Evolutionary conservation across 2,888 invertebrate species (phyloP).

Genomic region (Marronus borbonicus): DNA sequence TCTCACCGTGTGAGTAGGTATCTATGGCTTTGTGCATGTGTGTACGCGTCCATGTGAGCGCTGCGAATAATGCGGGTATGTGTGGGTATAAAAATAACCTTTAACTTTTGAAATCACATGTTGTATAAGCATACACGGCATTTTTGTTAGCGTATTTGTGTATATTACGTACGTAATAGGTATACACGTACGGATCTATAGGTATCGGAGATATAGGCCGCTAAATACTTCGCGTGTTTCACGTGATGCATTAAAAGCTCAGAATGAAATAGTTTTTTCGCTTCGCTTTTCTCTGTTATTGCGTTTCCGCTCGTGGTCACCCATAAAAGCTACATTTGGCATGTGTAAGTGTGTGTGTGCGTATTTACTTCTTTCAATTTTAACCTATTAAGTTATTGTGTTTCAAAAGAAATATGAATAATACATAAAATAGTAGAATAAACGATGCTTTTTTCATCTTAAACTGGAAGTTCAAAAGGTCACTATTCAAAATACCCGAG

Average conservation of each 20-base stretch:
- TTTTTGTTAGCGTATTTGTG: constrained; percentile 35
- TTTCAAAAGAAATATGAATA: no score
- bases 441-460: no score
- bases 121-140: constrained; percentile 39
- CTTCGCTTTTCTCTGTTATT: constrained; percentile 5
- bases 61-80: constrained; percentile 32
- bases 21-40: not conserved
- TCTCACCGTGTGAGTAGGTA: not conserved
- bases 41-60: not conserved
- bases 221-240: constrained; percentile 43
- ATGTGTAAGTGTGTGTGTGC: no score
- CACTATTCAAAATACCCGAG: no score
- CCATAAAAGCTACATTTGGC: no score
- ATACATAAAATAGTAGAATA: no score
- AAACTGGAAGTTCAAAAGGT: no score
- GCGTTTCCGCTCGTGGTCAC: not conserved
- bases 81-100: constrained; percentile 39
- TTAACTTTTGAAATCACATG: constrained; percentile 45
- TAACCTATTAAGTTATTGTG: no score
- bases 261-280: constrained; percentile 23
- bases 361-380: no score
- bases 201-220: constrained; percentile 3
- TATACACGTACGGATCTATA: constrained; percentile 31
- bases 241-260: constrained; percentile 27
- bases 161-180: constrained; percentile 37